Evolutionary conservation across 2,113 vertebrate genomes (phyloP), one percentile per base, ranked within the genome.

Genomic region (Balaenoptera acutorostrata): DNA sequence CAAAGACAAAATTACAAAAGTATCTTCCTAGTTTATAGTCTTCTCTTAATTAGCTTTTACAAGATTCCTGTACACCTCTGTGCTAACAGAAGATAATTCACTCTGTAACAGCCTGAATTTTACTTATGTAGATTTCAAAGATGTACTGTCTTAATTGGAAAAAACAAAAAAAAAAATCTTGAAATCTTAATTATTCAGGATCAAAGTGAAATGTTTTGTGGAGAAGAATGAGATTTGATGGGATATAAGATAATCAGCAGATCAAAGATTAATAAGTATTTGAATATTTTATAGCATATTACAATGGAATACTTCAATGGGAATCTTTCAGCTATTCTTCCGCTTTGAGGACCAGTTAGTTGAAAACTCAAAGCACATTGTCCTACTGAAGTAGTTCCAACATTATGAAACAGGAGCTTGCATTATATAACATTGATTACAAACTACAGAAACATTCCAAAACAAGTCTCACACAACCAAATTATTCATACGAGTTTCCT

Each of bases 231-330:
- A 78, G 20, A 36, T 66, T 95, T 78, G 55, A 92, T 86, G 46
- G 12, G 4, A 23, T 61, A 44, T 33, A 95, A 91, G 18, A 61
- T 86, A 89, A 92, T 89, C n/a, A 93, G 5, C 39, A 89, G 41
- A 61, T 95, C 84, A 89, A 97, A 94, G 49, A 49, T 89, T 89
- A 92, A 74, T 68, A 69, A 57, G 25, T 33, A 80, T 93, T 92
- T 97, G 31, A 89, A 93, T 90, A 89, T 90, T 95, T 89, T 90
- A 97, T 74, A 90, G 15, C 9, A 59, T 63, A 77, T 78, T 63
- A 68, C 33, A 93, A 80, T 86, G 20, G 33, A 77, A 86, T 61
- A 57, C 72, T 86, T 94, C 39, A 86, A n/a, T 71, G 44, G 59
- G 81, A 95, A 77, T 59, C 13, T 84, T 90, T 36, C 46, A 61